Conservation (phyloP, 2,888 invertebrate species). For the Mimas tiliae region DNA sequence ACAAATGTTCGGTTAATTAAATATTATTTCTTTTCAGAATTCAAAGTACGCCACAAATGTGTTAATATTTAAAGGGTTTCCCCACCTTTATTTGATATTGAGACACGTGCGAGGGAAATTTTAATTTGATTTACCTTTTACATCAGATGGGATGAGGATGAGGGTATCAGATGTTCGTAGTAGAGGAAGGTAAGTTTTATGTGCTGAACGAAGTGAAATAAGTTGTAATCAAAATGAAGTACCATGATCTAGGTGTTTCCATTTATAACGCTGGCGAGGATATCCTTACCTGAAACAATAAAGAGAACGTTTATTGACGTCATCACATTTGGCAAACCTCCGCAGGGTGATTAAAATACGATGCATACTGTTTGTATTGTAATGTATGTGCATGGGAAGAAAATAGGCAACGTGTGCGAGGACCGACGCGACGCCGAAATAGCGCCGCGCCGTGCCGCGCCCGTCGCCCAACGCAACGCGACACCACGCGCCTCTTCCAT, state of each 20-base stretch:
- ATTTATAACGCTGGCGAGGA: constrained; percentile 17
- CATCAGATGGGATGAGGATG: too few species aligned
- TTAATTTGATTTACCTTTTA: too few species aligned
- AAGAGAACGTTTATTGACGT: constrained; percentile 38
- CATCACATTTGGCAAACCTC: constrained; percentile 48
- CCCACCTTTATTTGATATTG: neutral
- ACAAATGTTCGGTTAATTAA: neutral
- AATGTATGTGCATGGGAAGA: constrained; percentile 39
- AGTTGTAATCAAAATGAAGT: neutral
- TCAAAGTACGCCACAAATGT: too few species aligned
- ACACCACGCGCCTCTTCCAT: constrained; percentile 34
- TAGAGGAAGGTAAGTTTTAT: neutral
- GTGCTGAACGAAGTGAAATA: neutral
- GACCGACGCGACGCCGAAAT: constrained; percentile 31
- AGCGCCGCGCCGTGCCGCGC: constrained; percentile 40
- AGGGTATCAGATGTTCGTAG: too few species aligned
- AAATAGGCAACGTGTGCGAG: constrained; percentile 60
- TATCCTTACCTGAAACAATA: constrained; percentile 66
- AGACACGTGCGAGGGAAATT: neutral
- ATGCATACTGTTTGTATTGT: constrained; percentile 52
- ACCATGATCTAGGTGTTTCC: neutral
- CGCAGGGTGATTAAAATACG: constrained; percentile 49
- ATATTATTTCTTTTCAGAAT: too few species aligned
- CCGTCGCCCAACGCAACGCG: constrained; percentile 54
- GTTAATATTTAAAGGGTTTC: neutral